phyloP scores from a whole-genome alignment of 2,888 invertebrate genomes.

The Eugnorisma glareosa region DNA sequence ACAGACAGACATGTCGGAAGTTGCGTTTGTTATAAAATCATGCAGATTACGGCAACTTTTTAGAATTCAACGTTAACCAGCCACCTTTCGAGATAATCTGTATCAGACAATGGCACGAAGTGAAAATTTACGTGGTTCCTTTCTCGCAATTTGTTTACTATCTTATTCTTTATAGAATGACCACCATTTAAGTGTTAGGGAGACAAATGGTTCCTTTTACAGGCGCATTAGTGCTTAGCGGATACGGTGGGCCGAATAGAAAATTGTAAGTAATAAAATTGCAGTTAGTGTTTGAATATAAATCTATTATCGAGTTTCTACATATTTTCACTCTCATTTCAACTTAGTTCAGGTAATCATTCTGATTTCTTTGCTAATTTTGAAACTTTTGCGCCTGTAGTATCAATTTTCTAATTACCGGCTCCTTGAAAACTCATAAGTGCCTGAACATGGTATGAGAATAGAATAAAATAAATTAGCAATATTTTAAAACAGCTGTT shows the following conservation, averaged over 20 bases:
- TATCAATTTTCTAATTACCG: neutral
- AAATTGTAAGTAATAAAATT: neutral
- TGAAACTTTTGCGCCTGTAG: neutral
- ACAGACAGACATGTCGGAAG: constrained; percentile 16
- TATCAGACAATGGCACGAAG: constrained; percentile 46
- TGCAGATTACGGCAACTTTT: constrained; percentile 32
- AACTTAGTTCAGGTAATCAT: neutral
- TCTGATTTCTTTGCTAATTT: neutral
- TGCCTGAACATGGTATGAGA: neutral
- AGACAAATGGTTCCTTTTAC: constrained; percentile 27
- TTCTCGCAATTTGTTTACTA: constrained; percentile 30
- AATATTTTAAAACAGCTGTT: no score
- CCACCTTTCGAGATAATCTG: constrained; percentile 43
- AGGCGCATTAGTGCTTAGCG: neutral
- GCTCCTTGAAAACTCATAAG: neutral
- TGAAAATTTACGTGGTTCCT: constrained; percentile 37
- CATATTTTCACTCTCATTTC: neutral
- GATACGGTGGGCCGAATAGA: neutral
- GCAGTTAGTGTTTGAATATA: neutral
- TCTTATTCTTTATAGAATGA: constrained; percentile 25
- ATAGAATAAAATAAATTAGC: no score
- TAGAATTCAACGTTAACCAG: constrained; percentile 31
- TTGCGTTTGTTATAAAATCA: constrained; percentile 7
- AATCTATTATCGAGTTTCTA: neutral
- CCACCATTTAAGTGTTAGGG: constrained; percentile 16